Evolutionary conservation across 2,797 vertebrate genomes (phyloP).

Genomic region (Melanotaenia nigrans): DNA sequence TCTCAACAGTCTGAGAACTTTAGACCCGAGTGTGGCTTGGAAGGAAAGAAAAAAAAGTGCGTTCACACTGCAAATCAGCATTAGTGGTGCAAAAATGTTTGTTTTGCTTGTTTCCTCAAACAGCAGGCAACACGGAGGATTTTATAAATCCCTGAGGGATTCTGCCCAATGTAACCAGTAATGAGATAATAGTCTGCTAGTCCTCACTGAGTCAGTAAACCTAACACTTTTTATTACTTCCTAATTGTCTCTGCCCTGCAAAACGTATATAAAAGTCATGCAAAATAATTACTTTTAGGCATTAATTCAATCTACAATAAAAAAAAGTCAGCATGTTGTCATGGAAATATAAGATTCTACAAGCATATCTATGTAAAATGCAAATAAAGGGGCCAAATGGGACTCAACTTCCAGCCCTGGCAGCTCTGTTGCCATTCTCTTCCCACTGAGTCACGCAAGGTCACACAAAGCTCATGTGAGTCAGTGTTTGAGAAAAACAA

Average conservation of each 20-base stretch:
- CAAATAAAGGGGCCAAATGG: conserved; percentile 2
- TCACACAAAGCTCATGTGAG: conserved; percentile 12
- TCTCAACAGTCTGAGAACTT: neutral
- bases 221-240: conserved; percentile 47
- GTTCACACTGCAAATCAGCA: neutral
- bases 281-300: conserved; percentile 5
- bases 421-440: conserved; percentile 4
- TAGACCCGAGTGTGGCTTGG: neutral
- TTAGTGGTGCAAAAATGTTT: neutral
- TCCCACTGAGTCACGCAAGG: conserved; percentile 14
- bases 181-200: conserved; percentile 57
- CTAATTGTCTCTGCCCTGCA: conserved; percentile 34
- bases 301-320: neutral
- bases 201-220: conserved; percentile 39
- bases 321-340: neutral
- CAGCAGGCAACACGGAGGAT: conserved; percentile 8
- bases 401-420: conserved; percentile 1
- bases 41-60: neutral
- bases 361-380: neutral
- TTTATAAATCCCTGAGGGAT: conserved; percentile 25
- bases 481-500: conserved; percentile 12
- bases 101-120: conserved; percentile 23
- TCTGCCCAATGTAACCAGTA: conserved; percentile 46
- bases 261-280: neutral
- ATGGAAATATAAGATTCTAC: neutral